Evolutionary conservation across 2,888 invertebrate species (phyloP), one percentile per base, ranked within the genome.

Genomic region (Caenorhabditis angaria): DNA sequence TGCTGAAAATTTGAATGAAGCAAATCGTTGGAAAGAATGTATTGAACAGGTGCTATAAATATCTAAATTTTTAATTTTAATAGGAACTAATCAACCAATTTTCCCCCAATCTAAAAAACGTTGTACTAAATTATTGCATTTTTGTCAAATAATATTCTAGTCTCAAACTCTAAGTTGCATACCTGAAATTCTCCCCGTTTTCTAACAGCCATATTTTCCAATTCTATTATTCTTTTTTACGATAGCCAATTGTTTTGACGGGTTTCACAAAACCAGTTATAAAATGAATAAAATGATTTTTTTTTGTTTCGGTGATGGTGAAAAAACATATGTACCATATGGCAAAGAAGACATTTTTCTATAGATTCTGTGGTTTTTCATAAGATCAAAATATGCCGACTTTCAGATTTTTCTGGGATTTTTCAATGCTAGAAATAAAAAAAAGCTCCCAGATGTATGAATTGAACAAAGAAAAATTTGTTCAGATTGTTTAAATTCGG

Each of bases 21-120:
- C 69, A 10, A n/a, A 57, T 35, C 57, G 62, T 24, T 74, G 74
- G 74, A 69, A 74, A 28, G 69, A 74, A 1, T 69, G 65, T 29
- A 70, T 74, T 25, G 69, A 74, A 25, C 69, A 74, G 60, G 62
- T 74, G 12, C 22, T 27, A 54, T 54, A 54, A 8, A 27, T 20
- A 51, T n/a, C 10, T 24, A 20, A 5, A 24, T 51, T 51, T 51
- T 48, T 48, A 14, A 14, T 25, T 25, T 6, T n/a, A n/a, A n/a
- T n/a, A n/a, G n/a, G n/a, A n/a, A n/a, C 8, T n/a, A 41, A 8
- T 41, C 14, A 14, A 8, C 41, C 8, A 8, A 41, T 41, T 41
- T 41, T 41, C 8, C 41, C 41, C 41, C 10, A 41, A 41, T 12
- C 10, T 41, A 41, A 41, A 12, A 41, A 41, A 41, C 14, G 8